Percentiles rank a stretch among this genome's conserved stretches.
These are phyloP conservation scores for Wiebesia pumilae DNA, from an alignment of 1,140 invertebrate species.

Conservation along the genomic window DNA sequence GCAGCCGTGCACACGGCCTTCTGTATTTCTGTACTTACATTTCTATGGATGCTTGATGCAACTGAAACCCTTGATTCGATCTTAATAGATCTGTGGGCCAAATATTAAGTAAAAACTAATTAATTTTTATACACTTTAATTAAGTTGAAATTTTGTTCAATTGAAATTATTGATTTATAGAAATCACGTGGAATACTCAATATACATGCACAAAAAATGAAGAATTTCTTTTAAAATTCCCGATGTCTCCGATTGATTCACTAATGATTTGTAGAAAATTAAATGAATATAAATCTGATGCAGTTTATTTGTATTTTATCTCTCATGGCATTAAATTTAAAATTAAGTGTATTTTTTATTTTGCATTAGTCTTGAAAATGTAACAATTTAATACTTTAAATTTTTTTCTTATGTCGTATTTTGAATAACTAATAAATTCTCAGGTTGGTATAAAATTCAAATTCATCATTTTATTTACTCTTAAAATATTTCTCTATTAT, in stretches of 20 bases:
- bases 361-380: background rate
- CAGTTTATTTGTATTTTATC: background rate
- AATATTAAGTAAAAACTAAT: conserved; percentile 65
- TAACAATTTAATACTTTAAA: background rate
- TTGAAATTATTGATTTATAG: conserved; percentile 29
- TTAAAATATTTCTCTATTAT: too few species aligned
- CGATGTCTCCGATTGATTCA: conserved; percentile 35
- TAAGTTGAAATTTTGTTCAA: background rate
- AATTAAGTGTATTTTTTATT: background rate
- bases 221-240: conserved; percentile 63
- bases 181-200: conserved; percentile 23
- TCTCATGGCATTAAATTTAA: background rate
- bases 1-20: conserved; percentile 64
- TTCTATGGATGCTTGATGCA: conserved; percentile 74
- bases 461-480: background rate
- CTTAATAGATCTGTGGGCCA: conserved; percentile 66
- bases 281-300: background rate
- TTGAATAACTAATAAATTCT: background rate
- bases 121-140: background rate
- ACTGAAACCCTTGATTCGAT: conserved; percentile 71
- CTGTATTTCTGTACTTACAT: conserved; percentile 68
- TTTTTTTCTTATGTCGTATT: background rate
- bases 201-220: conserved; percentile 27
- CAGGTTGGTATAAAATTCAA: background rate
- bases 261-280: background rate